Evolutionary conservation across 2,888 invertebrate species (phyloP).

Genomic region (Gonocerus acuteangulatus): DNA sequence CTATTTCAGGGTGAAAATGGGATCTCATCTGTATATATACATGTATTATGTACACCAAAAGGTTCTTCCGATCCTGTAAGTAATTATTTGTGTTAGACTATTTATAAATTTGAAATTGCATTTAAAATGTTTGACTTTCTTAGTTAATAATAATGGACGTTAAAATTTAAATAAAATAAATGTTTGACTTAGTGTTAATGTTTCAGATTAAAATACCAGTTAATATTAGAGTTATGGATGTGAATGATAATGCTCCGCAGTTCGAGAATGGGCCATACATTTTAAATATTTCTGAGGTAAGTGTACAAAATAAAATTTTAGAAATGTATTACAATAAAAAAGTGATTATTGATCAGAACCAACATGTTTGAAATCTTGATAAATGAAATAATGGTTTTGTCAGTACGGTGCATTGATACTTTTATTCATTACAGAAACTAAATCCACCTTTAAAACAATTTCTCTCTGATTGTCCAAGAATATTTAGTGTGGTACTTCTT

Average conservation of each 20-base stretch:
- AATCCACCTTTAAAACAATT: no score
- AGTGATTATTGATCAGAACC: no score
- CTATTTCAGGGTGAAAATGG: conserved; percentile 57
- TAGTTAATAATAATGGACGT: not conserved
- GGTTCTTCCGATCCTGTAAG: conserved; percentile 70
- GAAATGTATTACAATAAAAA: no score
- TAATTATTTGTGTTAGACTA: conserved; percentile 19
- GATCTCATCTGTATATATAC: conserved; percentile 76
- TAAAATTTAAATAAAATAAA: not conserved
- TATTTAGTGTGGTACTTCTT: no score
- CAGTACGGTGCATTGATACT: no score
- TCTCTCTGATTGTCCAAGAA: no score
- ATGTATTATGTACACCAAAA: conserved; percentile 74
- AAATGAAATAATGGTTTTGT: no score
- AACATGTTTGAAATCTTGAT: no score
- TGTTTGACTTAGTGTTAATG: no score
- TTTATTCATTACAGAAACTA: no score
- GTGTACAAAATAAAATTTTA: no score
- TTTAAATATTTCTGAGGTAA: conserved; percentile 73
- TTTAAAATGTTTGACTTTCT: not conserved
- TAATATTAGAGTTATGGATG: conserved; percentile 78
- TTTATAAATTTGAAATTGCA: not conserved
- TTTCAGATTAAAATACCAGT: conserved; percentile 68
- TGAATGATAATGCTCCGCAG: conserved; percentile 80
- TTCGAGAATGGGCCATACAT: conserved; percentile 76